phyloP scores from a whole-genome alignment of 2,797 vertebrate species.

The Catostomus latipinnis region DNA sequence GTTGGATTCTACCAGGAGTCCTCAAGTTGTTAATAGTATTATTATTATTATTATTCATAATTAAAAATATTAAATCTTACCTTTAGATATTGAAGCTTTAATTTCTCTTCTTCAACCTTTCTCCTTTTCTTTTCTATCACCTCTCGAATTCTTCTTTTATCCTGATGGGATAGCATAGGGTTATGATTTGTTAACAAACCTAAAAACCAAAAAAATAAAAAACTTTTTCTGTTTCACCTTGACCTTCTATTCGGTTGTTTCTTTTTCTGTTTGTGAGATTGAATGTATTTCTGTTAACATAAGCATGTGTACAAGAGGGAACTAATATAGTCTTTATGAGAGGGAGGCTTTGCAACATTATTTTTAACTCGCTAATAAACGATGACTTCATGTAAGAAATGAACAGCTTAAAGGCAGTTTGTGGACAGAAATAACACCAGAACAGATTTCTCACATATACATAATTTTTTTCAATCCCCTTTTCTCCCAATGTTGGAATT shows the following conservation, averaged over 20 bases:
- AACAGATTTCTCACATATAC: background rate
- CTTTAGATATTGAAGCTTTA: constrained; percentile 94
- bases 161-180: constrained; percentile 70
- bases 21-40: background rate
- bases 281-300: constrained; percentile 10
- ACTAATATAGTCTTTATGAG: constrained; percentile 11
- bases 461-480: no score
- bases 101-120: constrained; percentile 92
- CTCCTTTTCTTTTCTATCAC: constrained; percentile 90
- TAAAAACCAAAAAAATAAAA: background rate
- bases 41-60: background rate
- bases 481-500: no score
- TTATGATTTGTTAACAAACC: no score
- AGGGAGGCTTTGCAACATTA: constrained; percentile 50
- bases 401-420: constrained; percentile 25
- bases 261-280: constrained; percentile 6
- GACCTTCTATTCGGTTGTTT: background rate
- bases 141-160: constrained; percentile 94
- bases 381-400: constrained; percentile 20
- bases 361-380: constrained; percentile 45
- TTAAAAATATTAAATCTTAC: constrained; percentile 68
- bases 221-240: background rate
- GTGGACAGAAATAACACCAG: constrained; percentile 30
- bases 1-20: no score
- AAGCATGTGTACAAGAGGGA: background rate